Evolutionary conservation across 1,140 invertebrate species (phyloP), one percentile per base, ranked within the genome.

Genomic region (Bombus difficillimus): DNA sequence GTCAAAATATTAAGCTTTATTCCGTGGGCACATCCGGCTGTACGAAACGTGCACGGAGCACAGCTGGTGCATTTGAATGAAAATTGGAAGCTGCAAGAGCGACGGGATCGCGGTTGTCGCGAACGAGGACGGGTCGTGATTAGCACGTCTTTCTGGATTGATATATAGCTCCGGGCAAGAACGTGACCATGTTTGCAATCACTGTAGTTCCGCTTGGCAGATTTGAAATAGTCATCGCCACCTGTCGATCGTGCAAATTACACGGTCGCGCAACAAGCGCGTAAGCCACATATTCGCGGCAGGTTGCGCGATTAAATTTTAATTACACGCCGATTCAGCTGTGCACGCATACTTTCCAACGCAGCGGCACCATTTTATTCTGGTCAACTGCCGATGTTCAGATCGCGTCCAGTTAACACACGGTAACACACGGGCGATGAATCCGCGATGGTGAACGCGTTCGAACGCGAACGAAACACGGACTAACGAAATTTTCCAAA

Each of bases 101-200:
- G 69, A 66, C 81, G 68, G 85, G 86, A 81, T 73, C 78, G 43
- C 83, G 81, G 80, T 89, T 81, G 88, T 83, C 85, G 88, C 59
- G 84, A 64, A 62, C 88, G 82, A 90, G 88, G 86, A 89, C 82
- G 85, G 85, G 39, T 76, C 88, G 88, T 90, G 88, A 90, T 90
- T 90, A 90, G 89, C 88, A 90, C 82, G 88, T 90, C 89, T 90
- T 90, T 87, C 81, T 76, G 69, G 86, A 89, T 90, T 90, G 88
- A 90, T 90, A 87, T 87, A 87, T 85, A 89, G 74, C 78, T 47
- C 53, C 28, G 34, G 76, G 77, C 57, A 89, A 89, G 88, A 89
- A 86, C 88, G 88, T 89, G 88, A 89, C 72, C 80, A 85, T 77
- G 84, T 89, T 89, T 64, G 85, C 85, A 89, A 89, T 89, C 87